Evolutionary conservation across 2,113 vertebrate species (phyloP).

Genomic region (Microcebus griseorufus): DNA sequence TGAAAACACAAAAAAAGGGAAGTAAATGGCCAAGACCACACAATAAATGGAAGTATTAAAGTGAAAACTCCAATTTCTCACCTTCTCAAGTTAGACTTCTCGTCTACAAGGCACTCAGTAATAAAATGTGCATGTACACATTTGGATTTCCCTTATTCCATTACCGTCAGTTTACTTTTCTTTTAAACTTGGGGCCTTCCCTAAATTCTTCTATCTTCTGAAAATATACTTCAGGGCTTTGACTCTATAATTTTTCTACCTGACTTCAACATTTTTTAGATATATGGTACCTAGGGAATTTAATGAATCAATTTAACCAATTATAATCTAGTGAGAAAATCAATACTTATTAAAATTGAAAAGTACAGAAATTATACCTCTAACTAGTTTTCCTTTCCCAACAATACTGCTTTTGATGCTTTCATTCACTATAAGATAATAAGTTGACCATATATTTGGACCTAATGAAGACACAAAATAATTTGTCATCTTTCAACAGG

Average conservation of each 20-base stretch:
- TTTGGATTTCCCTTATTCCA: background rate
- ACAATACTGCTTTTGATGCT: background rate
- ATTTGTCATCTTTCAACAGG: background rate
- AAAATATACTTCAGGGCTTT: background rate
- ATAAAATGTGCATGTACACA: accelerated
- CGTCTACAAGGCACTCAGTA: accelerated
- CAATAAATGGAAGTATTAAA: background rate
- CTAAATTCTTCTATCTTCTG: background rate
- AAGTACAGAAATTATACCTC: background rate
- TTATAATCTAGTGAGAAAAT: background rate
- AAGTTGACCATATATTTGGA: background rate
- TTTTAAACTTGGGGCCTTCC: background rate
- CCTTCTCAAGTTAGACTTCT: accelerated
- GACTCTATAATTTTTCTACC: background rate
- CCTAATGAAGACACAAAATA: background rate
- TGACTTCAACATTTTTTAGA: background rate
- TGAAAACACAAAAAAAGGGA: background rate
- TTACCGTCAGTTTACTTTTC: background rate
- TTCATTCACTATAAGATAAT: background rate
- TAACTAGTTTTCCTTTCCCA: background rate
- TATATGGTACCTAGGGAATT: background rate
- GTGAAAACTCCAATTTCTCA: background rate
- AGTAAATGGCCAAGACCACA: background rate
- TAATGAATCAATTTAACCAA: background rate
- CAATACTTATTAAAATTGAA: background rate